phyloP scores from a whole-genome alignment of 2,888 invertebrate species.

The Dermolepida albohirtum region DNA sequence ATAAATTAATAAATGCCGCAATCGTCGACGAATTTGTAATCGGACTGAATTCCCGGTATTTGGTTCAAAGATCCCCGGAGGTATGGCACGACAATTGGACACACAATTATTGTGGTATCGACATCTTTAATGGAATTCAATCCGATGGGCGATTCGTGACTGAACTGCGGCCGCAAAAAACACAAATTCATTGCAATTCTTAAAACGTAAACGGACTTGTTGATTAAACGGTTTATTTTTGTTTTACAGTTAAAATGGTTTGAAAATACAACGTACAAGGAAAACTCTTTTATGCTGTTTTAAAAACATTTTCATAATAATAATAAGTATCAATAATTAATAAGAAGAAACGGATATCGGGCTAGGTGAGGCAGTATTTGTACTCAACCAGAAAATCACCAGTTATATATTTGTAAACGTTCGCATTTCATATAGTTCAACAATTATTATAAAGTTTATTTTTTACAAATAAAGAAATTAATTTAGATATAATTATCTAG shows the following conservation, averaged over 20 bases:
- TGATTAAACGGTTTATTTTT: slow-evolving; percentile 17
- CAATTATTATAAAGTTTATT: slow-evolving; percentile 24
- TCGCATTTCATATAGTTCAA: slow-evolving; percentile 33
- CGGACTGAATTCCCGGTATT: slow-evolving; percentile 18
- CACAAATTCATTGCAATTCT: slow-evolving; percentile 7
- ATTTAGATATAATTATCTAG: slow-evolving; percentile 4
- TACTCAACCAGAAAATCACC: slow-evolving; percentile 65
- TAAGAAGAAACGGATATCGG: slow-evolving; percentile 62
- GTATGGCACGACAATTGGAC: slow-evolving; percentile 41
- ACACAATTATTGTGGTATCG: slow-evolving; percentile 18
- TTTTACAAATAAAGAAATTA: slow-evolving; percentile 35
- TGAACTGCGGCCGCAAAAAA: slow-evolving; percentile 1
- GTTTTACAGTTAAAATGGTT: slow-evolving; percentile 17
- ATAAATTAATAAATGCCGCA: not conserved
- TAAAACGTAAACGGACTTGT: slow-evolving; percentile 23
- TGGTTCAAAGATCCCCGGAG: slow-evolving; percentile 27
- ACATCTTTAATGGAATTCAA: slow-evolving; percentile 17
- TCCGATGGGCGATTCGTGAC: slow-evolving; percentile 3
- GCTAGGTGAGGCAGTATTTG: slow-evolving; percentile 61
- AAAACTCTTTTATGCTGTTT: slow-evolving; percentile 21
- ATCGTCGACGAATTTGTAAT: too few species aligned
- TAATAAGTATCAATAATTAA: slow-evolving; percentile 50
- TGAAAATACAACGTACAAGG: slow-evolving; percentile 22
- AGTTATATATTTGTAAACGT: slow-evolving; percentile 49
- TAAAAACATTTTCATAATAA: slow-evolving; percentile 23